Percentiles rank a stretch among this genome's conserved stretches.
Evolutionary conservation across 2,888 invertebrate species (phyloP).

Genomic region (Coleophora flavipennella): DNA sequence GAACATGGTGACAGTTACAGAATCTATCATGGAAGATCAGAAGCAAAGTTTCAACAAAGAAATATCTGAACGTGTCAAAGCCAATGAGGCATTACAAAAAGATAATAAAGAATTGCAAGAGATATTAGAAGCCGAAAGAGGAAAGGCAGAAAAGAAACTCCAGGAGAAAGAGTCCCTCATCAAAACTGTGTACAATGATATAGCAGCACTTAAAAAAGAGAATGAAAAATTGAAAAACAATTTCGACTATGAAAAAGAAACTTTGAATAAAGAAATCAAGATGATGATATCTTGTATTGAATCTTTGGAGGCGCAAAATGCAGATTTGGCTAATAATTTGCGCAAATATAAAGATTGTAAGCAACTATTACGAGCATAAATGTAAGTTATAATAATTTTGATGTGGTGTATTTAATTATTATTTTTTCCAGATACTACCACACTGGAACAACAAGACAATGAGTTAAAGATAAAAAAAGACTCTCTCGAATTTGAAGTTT

Average conservation of each 20-base stretch:
- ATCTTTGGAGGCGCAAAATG: slow-evolving; percentile 20
- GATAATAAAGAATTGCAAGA: slow-evolving; percentile 25
- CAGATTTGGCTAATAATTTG: slow-evolving; percentile 14
- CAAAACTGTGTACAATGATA: slow-evolving; percentile 7
- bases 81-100: slow-evolving; percentile 25
- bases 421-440: slow-evolving; percentile 1
- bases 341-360: slow-evolving; percentile 12
- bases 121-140: slow-evolving; percentile 17
- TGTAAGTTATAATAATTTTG: no score
- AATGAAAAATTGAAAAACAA: slow-evolving; percentile 7
- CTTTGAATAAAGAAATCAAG: slow-evolving; percentile 3
- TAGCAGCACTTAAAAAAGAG: slow-evolving; percentile 4
- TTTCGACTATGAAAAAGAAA: neutral
- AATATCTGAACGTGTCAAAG: slow-evolving; percentile 29
- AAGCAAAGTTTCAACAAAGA: slow-evolving; percentile 30
- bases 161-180: slow-evolving; percentile 15
- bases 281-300: slow-evolving; percentile 12
- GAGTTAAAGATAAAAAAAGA: slow-evolving; percentile 20
- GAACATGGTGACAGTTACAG: slow-evolving; percentile 48
- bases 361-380: no score
- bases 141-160: slow-evolving; percentile 19
- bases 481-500: slow-evolving; percentile 16
- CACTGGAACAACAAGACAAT: slow-evolving; percentile 20
- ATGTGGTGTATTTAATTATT: no score
- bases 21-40: slow-evolving; percentile 50